Evolutionary conservation across 2,797 vertebrate genomes (phyloP), one percentile per base, ranked within the genome.

Genomic region (Danio aesculapii): DNA sequence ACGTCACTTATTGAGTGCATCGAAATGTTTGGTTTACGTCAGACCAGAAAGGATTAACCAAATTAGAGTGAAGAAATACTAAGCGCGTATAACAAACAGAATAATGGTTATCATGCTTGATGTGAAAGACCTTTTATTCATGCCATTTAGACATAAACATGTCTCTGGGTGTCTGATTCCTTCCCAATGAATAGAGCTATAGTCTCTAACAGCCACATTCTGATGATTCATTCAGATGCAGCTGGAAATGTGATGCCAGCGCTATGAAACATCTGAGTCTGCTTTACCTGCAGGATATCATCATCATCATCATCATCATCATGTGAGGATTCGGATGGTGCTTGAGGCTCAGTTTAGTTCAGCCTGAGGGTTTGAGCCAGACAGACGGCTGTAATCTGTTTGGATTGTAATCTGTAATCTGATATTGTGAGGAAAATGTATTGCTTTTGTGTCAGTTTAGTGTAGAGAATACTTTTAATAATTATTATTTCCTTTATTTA

Each of bases 361-460:
- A 71, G 76, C 17, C 69, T 53, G 58, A 17, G 10, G 63, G 49
- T 84, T 81, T 81, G 21, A 55, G 14, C 44, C 70, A 72, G 73
- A 82, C 83, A 68, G 72, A 61, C 53, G 57, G 19, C 43, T 71
- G 74, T 81, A 53, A 81, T 49, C 70, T 67, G 17, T 12, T 30
- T 46, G 19, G 67, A 49, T 71, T 77, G 72, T 30, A 17, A 14
- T 53, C 66, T 63, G 55, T n/a, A 55, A 62, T 68, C 84, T 50
- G 52, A 17, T 73, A 8, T 14, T 14, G 52, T 85, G 77, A 85
- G 10, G 59, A 59, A 59, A 77, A 77, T 72, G 19, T 46, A 55
- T 50, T 66, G 41, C 70, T 52, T 47, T n/a, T 53, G 74, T 82
- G n/a, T n/a, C n/a, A n/a, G n/a, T n/a, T n/a, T n/a, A n/a, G n/a